Evolutionary conservation across 2,113 vertebrate species (phyloP), one percentile per base, ranked within the genome.

Genomic region (Chaetodon trifascialis): DNA sequence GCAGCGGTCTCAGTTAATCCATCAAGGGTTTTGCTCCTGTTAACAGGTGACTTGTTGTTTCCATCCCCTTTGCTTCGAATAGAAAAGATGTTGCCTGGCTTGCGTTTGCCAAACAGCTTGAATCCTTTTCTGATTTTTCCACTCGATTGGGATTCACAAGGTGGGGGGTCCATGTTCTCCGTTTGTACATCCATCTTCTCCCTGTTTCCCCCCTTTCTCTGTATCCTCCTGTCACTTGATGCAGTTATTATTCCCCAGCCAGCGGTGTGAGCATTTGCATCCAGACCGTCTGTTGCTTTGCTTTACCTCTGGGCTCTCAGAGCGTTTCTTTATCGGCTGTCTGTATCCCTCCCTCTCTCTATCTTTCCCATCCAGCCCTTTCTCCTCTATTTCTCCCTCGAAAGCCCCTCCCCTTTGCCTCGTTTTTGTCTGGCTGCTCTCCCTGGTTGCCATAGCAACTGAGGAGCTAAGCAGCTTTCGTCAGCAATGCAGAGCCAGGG

Each of bases 91-190:
- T 96, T 95, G 91, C 96, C 96, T 51, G 97, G 94, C 86, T 96
- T 97, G 93, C 97, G 96, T 91, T 97, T 98, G 92, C 96, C 96
- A 88, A 99, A 99, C 82, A 99, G 94, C 93, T 99, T 99, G 94
- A 99, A 98, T 21, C 97, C 97, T 91, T 97, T 99, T 90, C 97
- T 97, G 81, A 98, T 98, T 96, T 96, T 98, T 80, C 97, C 97
- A 88, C 97, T 95, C 72, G 97, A 96, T 94, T 93, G 97, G 71
- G 95, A 95, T 92, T 96, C 95, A 78, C 86, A 76, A 84, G 91
- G 88, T 79, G 96, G 95, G 74, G 96, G 93, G 72, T 97, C 98
- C 59, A 87, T 89, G 80, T 95, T 97, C 62, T 98, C 98, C 49
- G 93, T 96, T 89, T 96, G 97, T 94, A 95, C 94, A 95, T 99